A percentile compares a stretch with the other conserved stretches of the same genome.
These are phyloP conservation scores for Bos indicus DNA, from an alignment of 2,113 vertebrate species.

Conservation along the genomic window DNA sequence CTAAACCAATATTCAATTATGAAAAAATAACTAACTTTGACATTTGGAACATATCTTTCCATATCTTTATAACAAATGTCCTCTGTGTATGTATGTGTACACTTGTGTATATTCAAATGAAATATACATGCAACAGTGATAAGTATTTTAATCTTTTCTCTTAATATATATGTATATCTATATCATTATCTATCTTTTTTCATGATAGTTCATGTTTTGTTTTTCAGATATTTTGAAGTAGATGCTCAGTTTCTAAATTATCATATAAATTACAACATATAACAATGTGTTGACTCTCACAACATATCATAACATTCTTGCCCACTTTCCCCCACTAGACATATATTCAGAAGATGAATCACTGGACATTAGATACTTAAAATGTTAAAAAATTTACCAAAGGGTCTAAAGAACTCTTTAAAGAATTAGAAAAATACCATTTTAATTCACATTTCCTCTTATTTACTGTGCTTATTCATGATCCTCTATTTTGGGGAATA, in stretches of 20 bases:
- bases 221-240: not conserved
- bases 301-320: not conserved
- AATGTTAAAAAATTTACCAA: not conserved
- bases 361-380: not conserved
- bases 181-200: not conserved
- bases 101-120: not conserved
- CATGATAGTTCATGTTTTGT: not conserved
- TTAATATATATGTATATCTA: not conserved
- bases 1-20: not conserved
- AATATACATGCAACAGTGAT: not conserved
- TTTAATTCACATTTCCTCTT: not conserved
- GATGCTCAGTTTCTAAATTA: not conserved
- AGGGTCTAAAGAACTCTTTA: not conserved
- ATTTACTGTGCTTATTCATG: not conserved
- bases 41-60: not conserved
- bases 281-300: not conserved
- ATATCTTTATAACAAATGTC: not conserved
- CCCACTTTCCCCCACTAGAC: not conserved
- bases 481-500: not conserved
- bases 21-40: not conserved
- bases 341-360: not conserved
- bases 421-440: not conserved
- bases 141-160: not conserved
- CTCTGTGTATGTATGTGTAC: rapidly evolving
- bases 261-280: not conserved